phyloP scores from a whole-genome alignment of 1,140 invertebrate species.

The Drosophila sucinea region DNA sequence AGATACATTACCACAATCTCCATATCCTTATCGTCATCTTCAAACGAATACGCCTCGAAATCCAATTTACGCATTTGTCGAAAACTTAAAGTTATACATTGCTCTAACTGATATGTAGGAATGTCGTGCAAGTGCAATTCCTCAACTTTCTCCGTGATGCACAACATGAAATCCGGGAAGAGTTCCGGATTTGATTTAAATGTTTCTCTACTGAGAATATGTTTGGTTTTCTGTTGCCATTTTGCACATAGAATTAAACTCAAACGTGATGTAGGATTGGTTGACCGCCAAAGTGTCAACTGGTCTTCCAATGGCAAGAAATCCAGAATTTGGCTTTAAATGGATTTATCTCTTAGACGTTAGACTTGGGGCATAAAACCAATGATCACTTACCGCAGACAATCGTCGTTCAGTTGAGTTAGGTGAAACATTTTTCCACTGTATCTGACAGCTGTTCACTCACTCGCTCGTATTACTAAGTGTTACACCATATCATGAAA shows the following conservation, averaged over 20 bases:
- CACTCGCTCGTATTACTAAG: neutral
- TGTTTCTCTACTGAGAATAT: neutral
- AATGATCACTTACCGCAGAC: constrained; percentile 1
- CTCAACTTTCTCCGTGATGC: neutral
- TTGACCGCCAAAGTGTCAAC: neutral
- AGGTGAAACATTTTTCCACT: neutral
- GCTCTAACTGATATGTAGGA: neutral
- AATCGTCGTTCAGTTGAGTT: neutral
- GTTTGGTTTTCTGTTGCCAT: neutral
- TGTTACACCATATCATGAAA: constrained; percentile 4
- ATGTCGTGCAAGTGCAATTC: neutral
- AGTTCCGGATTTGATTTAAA: neutral
- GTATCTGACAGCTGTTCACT: constrained; percentile 5
- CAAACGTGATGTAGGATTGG: neutral
- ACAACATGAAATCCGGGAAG: neutral
- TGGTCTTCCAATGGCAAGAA: neutral
- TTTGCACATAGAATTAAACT: neutral
- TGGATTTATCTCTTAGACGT: neutral
- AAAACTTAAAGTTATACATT: neutral
- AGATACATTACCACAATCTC: neutral
- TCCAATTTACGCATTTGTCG: neutral
- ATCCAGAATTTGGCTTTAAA: neutral
- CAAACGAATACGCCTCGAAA: neutral
- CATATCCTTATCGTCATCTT: neutral
- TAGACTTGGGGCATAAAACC: neutral